A percentile compares a stretch with the other conserved stretches of the same genome.
phyloP scores from a whole-genome alignment of 1,140 invertebrate genomes.

The Littorina saxatilis region DNA sequence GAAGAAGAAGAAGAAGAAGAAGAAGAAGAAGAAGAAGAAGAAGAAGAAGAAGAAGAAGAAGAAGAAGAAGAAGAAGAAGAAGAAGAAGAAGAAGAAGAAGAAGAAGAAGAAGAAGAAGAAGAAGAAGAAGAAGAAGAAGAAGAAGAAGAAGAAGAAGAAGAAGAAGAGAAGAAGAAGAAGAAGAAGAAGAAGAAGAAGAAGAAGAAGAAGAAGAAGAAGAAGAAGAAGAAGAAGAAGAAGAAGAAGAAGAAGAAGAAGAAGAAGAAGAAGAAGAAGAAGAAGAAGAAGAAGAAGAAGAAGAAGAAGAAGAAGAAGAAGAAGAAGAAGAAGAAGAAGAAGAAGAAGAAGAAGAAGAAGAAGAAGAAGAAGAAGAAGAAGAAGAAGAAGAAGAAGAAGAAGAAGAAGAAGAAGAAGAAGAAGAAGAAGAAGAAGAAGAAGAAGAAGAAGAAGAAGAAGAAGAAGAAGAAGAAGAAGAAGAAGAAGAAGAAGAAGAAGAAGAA shows the following conservation, averaged over 20 bases:
- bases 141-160: background rate
- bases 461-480: background rate
- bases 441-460: background rate
- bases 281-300: background rate
- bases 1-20: too few relatives aligned
- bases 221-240: background rate
- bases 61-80: background rate
- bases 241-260: background rate
- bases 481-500: too few relatives aligned
- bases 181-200: conserved; percentile 16
- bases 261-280: background rate
- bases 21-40: too few relatives aligned
- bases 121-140: background rate
- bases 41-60: background rate
- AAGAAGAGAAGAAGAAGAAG: conserved; percentile 13
- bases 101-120: background rate
- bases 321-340: too few relatives aligned
- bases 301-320: background rate
- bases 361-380: background rate
- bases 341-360: background rate
- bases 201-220: conserved; percentile 15
- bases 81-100: background rate
- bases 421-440: background rate
- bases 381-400: background rate
- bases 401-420: background rate